phyloP scores from a whole-genome alignment of 2,797 vertebrate species.

The Echiichthys vipera region DNA sequence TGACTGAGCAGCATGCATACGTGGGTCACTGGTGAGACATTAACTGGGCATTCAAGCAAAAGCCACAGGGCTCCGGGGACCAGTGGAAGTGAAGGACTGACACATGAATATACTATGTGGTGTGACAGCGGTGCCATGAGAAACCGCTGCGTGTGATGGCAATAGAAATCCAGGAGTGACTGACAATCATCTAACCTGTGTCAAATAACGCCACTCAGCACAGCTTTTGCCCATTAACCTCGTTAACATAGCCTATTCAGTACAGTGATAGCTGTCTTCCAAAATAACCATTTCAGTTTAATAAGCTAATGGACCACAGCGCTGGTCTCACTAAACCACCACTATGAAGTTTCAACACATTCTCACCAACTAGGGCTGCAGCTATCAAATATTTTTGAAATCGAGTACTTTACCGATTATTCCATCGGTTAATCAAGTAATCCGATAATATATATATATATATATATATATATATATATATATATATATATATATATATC shows the following conservation, averaged over 20 bases:
- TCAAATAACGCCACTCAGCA: constrained; percentile 33
- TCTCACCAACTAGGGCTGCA: no score
- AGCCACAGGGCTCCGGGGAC: constrained; percentile 26
- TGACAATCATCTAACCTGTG: constrained; percentile 49
- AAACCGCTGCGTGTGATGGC: constrained; percentile 25
- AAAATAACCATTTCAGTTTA: constrained; percentile 38
- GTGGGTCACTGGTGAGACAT: constrained; percentile 41
- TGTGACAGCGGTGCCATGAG: not conserved
- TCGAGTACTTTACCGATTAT: no score
- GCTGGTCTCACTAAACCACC: constrained; percentile 27
- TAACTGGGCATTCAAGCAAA: constrained; percentile 42
- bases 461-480: no score
- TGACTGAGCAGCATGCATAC: constrained; percentile 38
- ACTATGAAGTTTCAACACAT: not conserved
- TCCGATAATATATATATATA: no score
- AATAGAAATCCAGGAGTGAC: constrained; percentile 35
- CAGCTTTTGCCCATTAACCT: constrained; percentile 58
- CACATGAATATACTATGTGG: constrained; percentile 47
- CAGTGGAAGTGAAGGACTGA: constrained; percentile 44
- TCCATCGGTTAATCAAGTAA: no score
- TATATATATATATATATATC: no score
- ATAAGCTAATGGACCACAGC: constrained; percentile 45
- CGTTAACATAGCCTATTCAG: constrained; percentile 30
- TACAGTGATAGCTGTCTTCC: constrained; percentile 11
- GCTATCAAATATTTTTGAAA: no score